Base-by-base conservation (phyloP, 2,888 invertebrate genomes). In the Drosophila mercatorum region DNA sequence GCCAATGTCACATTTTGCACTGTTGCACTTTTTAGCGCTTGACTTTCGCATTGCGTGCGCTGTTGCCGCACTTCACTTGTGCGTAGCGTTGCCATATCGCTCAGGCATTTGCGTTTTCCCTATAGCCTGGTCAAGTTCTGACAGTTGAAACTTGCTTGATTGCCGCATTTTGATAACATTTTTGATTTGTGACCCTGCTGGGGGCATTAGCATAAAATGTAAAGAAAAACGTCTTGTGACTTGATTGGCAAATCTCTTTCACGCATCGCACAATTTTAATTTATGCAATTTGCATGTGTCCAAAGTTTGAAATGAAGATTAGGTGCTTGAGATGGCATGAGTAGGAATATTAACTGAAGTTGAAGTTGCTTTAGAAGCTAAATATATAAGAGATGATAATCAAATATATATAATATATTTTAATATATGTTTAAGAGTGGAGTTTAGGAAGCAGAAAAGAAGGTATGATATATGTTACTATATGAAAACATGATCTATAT, bases 1-100 rank as follows among this genome's bases (percentile, higher is more conserved):
- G 73, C 66, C 88, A 89, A 79, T 88, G 83, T 88, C 90, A 70
- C 67, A 62, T 60, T 71, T 76, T 76, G 59, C 89, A 72, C 81
- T 88, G 83, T 85, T 88, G 89, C 88, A 82, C 70, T 71, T 78
- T 74, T 57, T 56, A 68, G 43, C 58, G 66, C 11, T 47, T 7
- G 5, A 22, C 34, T 5, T 10, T n/a, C 51, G 5, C 28, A 34
- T 47, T 28, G 44, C 51, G 40, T 46, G 68, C 83, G 47, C 51
- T 55, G 61, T 70, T 81, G 63, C 70, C 70, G 22, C 51, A 60
- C 34, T 82, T 68, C 52, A 41, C 14, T 28, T n/a, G 71, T 78
- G 85, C 89, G 83, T 87, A 76, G 51, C 26, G 53, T 52, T 76
- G 38, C 58, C 75, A 31, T 44, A 36, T 46, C 43, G 10, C 31